Evolutionary conservation across 2,888 invertebrate species (phyloP).

Genomic region (Anagyrus pseudococci): DNA sequence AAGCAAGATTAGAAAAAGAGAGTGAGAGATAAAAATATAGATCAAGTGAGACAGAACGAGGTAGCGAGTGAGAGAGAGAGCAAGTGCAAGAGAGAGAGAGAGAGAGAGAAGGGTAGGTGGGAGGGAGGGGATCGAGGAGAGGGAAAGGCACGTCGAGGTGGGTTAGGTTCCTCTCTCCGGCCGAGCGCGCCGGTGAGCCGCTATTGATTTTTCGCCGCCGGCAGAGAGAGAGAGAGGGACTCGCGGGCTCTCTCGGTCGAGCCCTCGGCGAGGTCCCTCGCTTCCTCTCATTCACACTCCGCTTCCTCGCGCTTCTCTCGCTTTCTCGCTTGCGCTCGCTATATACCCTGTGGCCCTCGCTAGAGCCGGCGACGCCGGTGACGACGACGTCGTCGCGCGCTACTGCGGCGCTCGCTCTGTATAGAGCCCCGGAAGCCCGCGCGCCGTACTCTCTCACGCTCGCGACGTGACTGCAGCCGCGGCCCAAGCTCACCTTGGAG

Average conservation of each 20-base stretch:
- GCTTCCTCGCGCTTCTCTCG: conserved; percentile 43
- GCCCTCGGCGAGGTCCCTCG: too few relatives aligned
- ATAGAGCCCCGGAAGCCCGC: conserved; percentile 25
- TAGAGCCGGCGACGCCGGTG: neutral
- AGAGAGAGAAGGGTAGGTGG: conserved; percentile 11
- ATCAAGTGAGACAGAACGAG: neutral
- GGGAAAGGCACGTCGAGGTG: conserved; percentile 26
- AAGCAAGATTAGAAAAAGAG: too few relatives aligned
- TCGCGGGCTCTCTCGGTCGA: conserved; percentile 49
- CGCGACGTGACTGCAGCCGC: conserved; percentile 23
- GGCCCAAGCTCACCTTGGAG: conserved; percentile 7
- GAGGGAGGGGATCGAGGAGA: conserved; percentile 25
- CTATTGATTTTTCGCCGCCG: conserved; percentile 63
- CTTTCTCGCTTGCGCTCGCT: conserved; percentile 37
- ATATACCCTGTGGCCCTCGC: conserved; percentile 30
- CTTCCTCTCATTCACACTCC: conserved; percentile 45
- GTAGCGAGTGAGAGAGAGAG: conserved; percentile 35
- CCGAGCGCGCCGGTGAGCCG: conserved; percentile 48
- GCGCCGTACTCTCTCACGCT: conserved; percentile 34
- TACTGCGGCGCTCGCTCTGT: too few relatives aligned
- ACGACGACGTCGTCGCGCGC: too few relatives aligned
- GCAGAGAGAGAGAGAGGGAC: conserved; percentile 34
- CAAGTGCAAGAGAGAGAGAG: conserved; percentile 40
- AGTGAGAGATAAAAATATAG: neutral
- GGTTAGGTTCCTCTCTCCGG: conserved; percentile 49